Percentiles rank a stretch among this genome's conserved stretches.
phyloP scores from a whole-genome alignment of 2,888 invertebrate species.

The Leucophora obtusa region DNA sequence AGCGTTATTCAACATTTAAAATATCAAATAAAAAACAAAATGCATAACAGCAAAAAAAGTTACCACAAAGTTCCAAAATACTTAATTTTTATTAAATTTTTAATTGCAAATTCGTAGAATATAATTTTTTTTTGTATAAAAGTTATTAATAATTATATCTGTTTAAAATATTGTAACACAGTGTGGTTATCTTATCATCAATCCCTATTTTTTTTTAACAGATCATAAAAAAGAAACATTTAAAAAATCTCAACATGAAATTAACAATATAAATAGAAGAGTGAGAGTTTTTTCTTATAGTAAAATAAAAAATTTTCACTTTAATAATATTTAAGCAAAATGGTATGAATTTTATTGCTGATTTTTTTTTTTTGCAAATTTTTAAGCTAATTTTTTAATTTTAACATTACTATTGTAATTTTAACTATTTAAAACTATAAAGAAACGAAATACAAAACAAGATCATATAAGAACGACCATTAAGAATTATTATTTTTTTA shows the following conservation, averaged over 20 bases:
- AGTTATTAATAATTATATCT: too few relatives aligned
- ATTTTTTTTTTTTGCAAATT: neutral
- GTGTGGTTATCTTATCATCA: neutral
- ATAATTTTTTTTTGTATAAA: too few relatives aligned
- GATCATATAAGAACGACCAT: conserved; percentile 10
- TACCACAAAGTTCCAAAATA: too few relatives aligned
- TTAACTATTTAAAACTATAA: conserved; percentile 1
- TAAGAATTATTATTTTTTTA: conserved; percentile 16
- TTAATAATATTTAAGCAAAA: conserved; percentile 18
- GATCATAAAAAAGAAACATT: neutral
- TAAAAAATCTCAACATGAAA: neutral
- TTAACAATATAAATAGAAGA: neutral
- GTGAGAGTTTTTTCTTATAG: conserved; percentile 11
- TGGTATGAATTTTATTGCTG: neutral
- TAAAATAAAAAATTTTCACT: conserved; percentile 29
- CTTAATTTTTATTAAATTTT: too few relatives aligned
- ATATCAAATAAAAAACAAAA: too few relatives aligned
- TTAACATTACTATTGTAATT: conserved; percentile 15
- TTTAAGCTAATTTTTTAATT: conserved; percentile 16
- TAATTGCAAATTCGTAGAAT: too few relatives aligned
- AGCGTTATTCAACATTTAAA: too few relatives aligned
- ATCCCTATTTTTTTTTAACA: neutral
- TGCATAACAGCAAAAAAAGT: too few relatives aligned
- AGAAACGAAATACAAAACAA: conserved; percentile 6
- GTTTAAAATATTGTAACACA: too few relatives aligned